Conservation (phyloP, 2,888 invertebrate species). For the Eupithecia abbreviata region DNA sequence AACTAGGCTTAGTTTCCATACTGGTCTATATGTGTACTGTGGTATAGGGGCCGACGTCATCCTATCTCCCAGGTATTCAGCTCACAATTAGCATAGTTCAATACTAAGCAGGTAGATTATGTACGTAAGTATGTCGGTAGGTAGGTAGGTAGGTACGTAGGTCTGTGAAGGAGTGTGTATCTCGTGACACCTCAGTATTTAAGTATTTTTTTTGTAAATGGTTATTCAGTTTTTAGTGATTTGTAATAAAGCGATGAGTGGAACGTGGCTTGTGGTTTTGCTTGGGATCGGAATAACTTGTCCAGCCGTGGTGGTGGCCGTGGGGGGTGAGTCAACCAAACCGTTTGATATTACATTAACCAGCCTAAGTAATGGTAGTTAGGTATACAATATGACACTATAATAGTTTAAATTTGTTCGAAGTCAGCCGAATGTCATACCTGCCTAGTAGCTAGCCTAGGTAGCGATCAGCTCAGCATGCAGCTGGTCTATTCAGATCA, state of each 20-base stretch:
- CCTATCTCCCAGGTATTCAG: conserved; percentile 52
- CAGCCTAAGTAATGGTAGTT: too few relatives aligned
- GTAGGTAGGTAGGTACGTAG: background rate
- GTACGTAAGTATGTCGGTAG: too few relatives aligned
- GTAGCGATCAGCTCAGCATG: too few relatives aligned
- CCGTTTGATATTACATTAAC: background rate
- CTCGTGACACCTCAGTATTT: conserved; percentile 28
- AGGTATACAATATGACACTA: too few relatives aligned
- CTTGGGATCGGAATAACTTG: background rate
- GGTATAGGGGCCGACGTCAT: background rate
- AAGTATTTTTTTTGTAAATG: conserved; percentile 16
- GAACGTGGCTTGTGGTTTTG: conserved; percentile 21
- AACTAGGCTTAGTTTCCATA: too few relatives aligned
- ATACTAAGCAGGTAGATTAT: too few relatives aligned
- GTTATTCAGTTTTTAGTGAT: conserved; percentile 33
- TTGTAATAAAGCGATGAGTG: conserved; percentile 22
- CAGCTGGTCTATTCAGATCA: too few relatives aligned
- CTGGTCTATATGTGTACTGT: too few relatives aligned
- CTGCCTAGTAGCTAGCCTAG: too few relatives aligned
- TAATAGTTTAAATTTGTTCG: too few relatives aligned
- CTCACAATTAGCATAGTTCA: background rate
- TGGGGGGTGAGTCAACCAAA: background rate
- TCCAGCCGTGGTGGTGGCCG: background rate
- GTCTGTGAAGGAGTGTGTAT: background rate
- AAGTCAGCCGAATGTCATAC: too few relatives aligned